These are phyloP conservation scores for Fringilla coelebs DNA, from an alignment of 2,797 vertebrate species.

Conservation along the genomic window DNA sequence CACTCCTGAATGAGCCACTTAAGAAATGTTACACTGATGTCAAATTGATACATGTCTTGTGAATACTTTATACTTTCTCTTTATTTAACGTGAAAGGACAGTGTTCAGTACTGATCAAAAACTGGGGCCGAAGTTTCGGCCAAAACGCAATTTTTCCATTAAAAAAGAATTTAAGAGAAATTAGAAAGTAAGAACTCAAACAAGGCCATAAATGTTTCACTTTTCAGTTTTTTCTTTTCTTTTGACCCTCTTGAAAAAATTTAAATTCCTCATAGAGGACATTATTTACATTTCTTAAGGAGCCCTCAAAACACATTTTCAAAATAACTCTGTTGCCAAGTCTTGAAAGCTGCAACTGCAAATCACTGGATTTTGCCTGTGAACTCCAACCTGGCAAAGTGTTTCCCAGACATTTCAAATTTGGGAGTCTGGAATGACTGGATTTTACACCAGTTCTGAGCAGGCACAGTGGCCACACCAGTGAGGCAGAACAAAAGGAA, in stretches of 20 bases:
- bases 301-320: not conserved
- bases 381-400: not conserved
- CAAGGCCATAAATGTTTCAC: not conserved
- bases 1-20: conserved; percentile 55
- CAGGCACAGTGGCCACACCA: not conserved
- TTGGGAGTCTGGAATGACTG: not conserved
- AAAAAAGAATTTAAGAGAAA: not conserved
- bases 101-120: not conserved
- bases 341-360: not conserved
- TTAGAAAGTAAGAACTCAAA: not conserved
- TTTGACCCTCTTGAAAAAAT: not conserved
- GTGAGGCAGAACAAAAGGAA: not conserved
- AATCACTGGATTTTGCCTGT: not conserved
- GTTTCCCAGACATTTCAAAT: not conserved
- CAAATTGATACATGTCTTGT: conserved; percentile 58
- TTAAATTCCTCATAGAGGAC: not conserved
- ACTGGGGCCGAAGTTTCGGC: not conserved
- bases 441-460: not conserved
- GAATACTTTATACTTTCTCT: conserved; percentile 46
- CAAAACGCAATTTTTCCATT: not conserved
- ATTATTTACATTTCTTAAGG: not conserved
- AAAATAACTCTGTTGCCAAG: not conserved
- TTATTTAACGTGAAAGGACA: conserved; percentile 14
- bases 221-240: not conserved
- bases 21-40: conserved; percentile 54